A percentile compares a stretch with the other conserved stretches of the same genome.
Evolutionary conservation across 2,797 vertebrate genomes (phyloP).

Genomic region (Malurus leucopterus): DNA sequence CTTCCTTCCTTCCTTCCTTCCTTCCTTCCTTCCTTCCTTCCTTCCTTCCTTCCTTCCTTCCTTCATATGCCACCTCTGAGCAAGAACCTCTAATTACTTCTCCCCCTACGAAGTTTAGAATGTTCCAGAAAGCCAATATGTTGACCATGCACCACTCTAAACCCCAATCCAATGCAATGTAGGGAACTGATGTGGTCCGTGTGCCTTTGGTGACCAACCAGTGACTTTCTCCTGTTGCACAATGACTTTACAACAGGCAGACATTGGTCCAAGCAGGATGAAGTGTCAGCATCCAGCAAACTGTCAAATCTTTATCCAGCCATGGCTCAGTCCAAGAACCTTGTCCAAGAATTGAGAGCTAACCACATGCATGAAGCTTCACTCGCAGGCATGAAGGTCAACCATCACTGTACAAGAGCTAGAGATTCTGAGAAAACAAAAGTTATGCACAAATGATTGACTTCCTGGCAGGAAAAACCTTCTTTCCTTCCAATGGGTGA

Average conservation of each 20-base stretch:
- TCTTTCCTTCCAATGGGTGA: not conserved
- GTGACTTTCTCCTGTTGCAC: not conserved
- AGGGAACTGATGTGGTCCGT: not conserved
- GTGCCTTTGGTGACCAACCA: not conserved
- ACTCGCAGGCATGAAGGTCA: not conserved
- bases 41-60: too few relatives aligned
- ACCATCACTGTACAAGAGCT: not conserved
- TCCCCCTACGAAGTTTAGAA: not conserved
- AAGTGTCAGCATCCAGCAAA: not conserved
- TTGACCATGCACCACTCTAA: not conserved
- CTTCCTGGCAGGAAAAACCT: not conserved
- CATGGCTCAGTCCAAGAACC: not conserved
- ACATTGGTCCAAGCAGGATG: not conserved
- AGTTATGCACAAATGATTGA: fast-evolving
- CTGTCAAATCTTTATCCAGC: not conserved
- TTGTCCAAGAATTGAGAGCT: not conserved
- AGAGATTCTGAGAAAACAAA: not conserved
- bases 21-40: not conserved
- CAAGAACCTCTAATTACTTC: not conserved
- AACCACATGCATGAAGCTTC: not conserved
- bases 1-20: not conserved
- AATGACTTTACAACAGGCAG: not conserved
- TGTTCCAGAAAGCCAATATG: not conserved
- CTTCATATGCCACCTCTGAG: not conserved
- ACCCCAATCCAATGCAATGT: fast-evolving